Evolutionary conservation across 2,888 invertebrate genomes (phyloP), one percentile per base, ranked within the genome.

Genomic region (Plebejus melissa): DNA sequence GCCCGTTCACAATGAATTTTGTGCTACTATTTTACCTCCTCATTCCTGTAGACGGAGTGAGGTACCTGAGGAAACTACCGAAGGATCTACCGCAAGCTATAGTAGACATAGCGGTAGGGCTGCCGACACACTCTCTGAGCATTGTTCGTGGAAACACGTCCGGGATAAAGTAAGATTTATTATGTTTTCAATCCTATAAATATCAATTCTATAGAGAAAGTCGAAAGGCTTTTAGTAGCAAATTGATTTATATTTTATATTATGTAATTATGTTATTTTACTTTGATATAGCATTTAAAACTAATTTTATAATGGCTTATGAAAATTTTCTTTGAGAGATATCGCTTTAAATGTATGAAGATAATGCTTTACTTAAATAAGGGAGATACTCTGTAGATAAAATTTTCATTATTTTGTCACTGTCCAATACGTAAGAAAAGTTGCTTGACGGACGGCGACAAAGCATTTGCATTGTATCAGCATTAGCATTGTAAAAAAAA

Each of bases 121-220:
- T 93, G 71, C 90, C 92, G 0, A 80, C 89, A 7, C 90, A 85
- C 75, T 84, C 86, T 22, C 82, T 93, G 38, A 88, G 88, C 54
- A 85, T 93, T 71, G 91, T 93, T 3, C 84, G 87, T 72, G 93
- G 93, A 5, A 90, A 91, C 78, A 88, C 91, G 6, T 89, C 91
- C 1, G 85, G 86, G 75, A 87, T 93, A 78, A 88, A 90, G 93
- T 88, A 83, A 82, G 75, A 58, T 70, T 36, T 36, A 74, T 75
- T 71, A 74, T 70, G 50, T 74, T 77, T 46, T 80, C 16, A 76
- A 74, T 69, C 32, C 38, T 71, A 74, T 9, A 69, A 72, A 46
- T 50, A 28, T 72, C 46, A 72, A 46, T 46, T 36, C 65, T 65
- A 32, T 65, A 65, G 13, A 65, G 32, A 65, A 32, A 65, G 11